Percentiles rank a stretch among this genome's conserved stretches.
These are phyloP conservation scores for Caenorhabditis briggsae DNA, from an alignment of 1,140 invertebrate species.

Conservation along the genomic window DNA sequence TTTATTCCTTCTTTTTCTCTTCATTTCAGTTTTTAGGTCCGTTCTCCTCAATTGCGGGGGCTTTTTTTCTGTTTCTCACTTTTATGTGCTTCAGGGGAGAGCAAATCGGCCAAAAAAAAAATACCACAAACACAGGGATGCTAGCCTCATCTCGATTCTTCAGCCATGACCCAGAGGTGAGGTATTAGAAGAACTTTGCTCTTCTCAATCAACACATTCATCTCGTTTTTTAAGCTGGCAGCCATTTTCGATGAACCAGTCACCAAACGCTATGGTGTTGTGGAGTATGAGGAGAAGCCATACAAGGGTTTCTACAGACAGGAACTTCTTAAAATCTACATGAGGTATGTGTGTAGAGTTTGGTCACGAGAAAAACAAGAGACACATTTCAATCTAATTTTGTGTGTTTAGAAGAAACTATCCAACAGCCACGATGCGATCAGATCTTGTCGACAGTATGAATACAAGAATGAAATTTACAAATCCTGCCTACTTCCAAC, in stretches of 20 bases:
- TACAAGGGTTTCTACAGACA: conserved; percentile 2
- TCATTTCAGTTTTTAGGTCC: not conserved
- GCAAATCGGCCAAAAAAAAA: not conserved
- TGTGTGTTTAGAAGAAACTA: conserved; percentile 9
- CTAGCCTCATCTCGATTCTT: not conserved
- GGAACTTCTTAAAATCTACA: conserved; percentile 11
- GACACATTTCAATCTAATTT: not conserved
- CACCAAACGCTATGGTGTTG: conserved; percentile 6
- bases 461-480: not conserved
- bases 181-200: not conserved
- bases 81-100: conserved; percentile 19
- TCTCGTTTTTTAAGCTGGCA: not conserved
- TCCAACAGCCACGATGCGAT: not conserved
- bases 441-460: conserved; percentile 5
- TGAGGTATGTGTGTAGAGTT: not conserved
- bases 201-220: not conserved
- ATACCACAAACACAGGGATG: not conserved
- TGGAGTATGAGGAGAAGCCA: not conserved
- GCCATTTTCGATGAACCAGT: not conserved
- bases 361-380: not conserved
- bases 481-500: not conserved
- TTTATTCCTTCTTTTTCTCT: not conserved
- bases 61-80: not conserved
- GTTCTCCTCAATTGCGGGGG: not conserved
- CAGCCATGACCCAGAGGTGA: not conserved